A percentile compares a stretch with the other conserved stretches of the same genome.
phyloP scores from a whole-genome alignment of 2,113 vertebrate genomes.

The Shinisaurus crocodilurus region DNA sequence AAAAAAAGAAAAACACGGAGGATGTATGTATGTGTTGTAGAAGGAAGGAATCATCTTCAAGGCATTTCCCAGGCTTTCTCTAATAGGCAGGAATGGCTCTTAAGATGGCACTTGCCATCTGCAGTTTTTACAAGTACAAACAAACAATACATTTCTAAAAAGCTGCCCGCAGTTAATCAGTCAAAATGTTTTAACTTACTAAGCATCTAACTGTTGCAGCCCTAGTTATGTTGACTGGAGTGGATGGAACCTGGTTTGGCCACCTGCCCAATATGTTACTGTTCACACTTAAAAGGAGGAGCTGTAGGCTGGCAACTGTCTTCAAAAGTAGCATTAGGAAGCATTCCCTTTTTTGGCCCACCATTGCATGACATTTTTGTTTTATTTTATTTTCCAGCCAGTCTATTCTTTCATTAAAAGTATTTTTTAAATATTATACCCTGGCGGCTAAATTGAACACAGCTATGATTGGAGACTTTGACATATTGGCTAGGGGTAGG shows the following conservation, averaged over 20 bases:
- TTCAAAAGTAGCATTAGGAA: not conserved
- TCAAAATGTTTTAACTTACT: not conserved
- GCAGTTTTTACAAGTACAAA: not conserved
- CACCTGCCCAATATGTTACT: not conserved
- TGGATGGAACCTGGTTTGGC: not conserved
- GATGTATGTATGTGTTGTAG: not conserved
- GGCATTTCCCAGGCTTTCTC: not conserved
- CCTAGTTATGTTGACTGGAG: not conserved
- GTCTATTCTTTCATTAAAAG: conserved; percentile 1
- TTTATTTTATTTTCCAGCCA: conserved; percentile 32
- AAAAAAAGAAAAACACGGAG: not conserved
- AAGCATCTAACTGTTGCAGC: not conserved
- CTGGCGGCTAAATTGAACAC: not conserved
- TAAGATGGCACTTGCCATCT: not conserved
- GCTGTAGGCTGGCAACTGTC: not conserved
- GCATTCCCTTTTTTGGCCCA: not conserved
- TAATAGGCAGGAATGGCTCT: not conserved
- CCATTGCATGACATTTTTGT: not conserved
- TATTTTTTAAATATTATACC: not conserved
- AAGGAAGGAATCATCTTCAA: not conserved
- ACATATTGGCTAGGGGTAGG: not conserved
- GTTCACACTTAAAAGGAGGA: not conserved
- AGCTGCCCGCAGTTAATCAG: not conserved
- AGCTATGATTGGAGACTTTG: too few species aligned
- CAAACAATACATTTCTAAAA: not conserved